Percentiles rank a stretch among this genome's conserved stretches.
Conservation (phyloP, 2,797 vertebrate genomes). For the Lutjanus argentimaculatus region DNA sequence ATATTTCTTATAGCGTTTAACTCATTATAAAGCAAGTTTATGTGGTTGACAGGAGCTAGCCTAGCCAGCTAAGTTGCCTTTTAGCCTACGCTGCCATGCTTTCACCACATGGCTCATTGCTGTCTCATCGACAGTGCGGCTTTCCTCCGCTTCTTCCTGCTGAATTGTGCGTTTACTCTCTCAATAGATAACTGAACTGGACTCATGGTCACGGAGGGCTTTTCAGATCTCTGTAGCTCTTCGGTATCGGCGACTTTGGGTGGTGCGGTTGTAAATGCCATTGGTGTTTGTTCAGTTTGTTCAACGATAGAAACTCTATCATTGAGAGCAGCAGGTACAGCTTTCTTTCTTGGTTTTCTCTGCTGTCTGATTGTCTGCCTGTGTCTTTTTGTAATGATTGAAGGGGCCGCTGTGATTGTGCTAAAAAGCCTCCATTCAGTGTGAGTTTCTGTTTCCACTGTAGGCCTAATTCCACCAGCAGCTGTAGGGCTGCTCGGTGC, state of each 20-base stretch:
- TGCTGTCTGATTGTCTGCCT: constrained; percentile 52
- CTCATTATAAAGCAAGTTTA: constrained; percentile 11
- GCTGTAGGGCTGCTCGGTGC: neutral
- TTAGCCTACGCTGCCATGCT: constrained; percentile 8
- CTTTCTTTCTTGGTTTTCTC: constrained; percentile 51
- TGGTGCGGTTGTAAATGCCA: constrained; percentile 42
- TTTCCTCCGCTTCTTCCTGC: constrained; percentile 78
- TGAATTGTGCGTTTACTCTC: constrained; percentile 69
- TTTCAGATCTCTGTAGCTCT: constrained; percentile 23
- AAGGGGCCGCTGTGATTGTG: constrained; percentile 26
- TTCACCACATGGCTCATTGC: constrained; percentile 20
- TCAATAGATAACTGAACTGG: constrained; percentile 71
- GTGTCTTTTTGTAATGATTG: constrained; percentile 33
- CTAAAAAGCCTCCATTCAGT: constrained; percentile 51
- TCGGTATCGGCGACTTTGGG: constrained; percentile 1
- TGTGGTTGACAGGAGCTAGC: constrained; percentile 25
- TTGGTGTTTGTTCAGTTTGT: constrained; percentile 48
- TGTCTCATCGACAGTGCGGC: constrained; percentile 6
- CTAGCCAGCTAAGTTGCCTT: constrained; percentile 25
- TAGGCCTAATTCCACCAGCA: neutral
- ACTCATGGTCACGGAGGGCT: constrained; percentile 38
- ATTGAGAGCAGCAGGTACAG: neutral
- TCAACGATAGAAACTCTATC: neutral
- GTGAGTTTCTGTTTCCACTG: constrained; percentile 28
- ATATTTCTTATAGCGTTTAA: constrained; percentile 12